A percentile compares a stretch with the other conserved stretches of the same genome.
phyloP scores from a whole-genome alignment of 2,888 invertebrate species.

The Eristalis arbustorum region DNA sequence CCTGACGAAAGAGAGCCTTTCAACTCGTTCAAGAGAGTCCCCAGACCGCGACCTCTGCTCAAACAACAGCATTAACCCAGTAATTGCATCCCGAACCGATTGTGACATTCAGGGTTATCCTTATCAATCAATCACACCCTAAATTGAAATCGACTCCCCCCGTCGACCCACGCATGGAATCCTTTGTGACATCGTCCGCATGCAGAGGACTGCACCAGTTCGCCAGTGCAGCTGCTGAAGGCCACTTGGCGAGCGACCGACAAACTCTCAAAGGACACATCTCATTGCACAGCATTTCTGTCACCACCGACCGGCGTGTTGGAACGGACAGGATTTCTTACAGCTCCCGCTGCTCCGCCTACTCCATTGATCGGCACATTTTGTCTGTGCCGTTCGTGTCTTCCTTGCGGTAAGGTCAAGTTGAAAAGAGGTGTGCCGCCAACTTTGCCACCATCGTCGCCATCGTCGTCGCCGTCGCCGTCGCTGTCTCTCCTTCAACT shows the following conservation, averaged over 20 bases:
- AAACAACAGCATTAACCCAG: not conserved
- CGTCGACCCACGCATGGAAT: not conserved
- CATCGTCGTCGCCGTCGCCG: not conserved
- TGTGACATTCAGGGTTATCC: constrained; percentile 1
- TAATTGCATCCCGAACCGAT: constrained; percentile 7
- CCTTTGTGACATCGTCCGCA: not conserved
- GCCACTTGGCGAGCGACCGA: not conserved
- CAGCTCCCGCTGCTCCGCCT: not conserved
- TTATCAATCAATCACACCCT: constrained; percentile 48
- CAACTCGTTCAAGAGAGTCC: not conserved
- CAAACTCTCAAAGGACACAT: not conserved
- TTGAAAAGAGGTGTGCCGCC: constrained; percentile 33
- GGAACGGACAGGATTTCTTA: not conserved
- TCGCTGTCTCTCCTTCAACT: too few relatives aligned
- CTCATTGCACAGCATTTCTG: not conserved
- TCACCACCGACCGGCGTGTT: not conserved
- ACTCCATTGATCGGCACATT: constrained; percentile 21
- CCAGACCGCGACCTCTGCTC: not conserved
- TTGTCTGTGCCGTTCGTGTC: constrained; percentile 37
- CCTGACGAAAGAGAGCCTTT: not conserved
- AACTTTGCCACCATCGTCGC: not conserved
- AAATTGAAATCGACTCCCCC: constrained; percentile 32
- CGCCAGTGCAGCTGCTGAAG: too few relatives aligned
- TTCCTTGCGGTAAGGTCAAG: constrained; percentile 59
- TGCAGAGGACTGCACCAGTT: not conserved